Base-by-base conservation (phyloP, 2,888 invertebrate species). In the Steinernema scapterisci region DNA sequence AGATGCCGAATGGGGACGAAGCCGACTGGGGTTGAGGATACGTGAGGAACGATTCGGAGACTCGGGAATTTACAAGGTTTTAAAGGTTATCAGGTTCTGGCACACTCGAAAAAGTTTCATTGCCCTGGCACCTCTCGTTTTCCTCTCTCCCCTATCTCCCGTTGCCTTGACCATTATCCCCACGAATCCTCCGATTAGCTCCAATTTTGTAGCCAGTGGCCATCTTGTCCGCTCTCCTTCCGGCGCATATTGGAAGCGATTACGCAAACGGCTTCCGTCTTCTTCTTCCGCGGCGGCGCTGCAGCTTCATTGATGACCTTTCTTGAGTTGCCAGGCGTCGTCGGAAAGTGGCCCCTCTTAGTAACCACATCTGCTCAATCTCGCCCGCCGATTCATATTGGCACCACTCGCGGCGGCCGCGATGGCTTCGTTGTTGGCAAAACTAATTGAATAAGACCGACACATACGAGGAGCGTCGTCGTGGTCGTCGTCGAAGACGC, bases 351-450 rank as follows among this genome's bases (percentile, higher is more conserved):
- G 63, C 63, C 63, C 63, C 63, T 63, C 63, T 63, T 63, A 63
- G 63, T 31, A 63, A 63, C 63, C 63, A 38, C 63, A 63, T 63
- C 63, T 63, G 63, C 63, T 63, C 63, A 63, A 63, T 63, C 63
- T 31, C 63, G n/a, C n/a, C n/a, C n/a, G n/a, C n/a, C n/a, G 63
- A 63, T 9, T 27, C 63, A 63, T 63, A 63, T 63, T 63, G 63
- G 31, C 63, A 27, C 63, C 63, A 54, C 54, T 54, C 54, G 54
- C 54, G 23, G 11, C 19, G n/a, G 48, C 38, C 54, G 54, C 54
- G 23, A 16, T 13, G n/a, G 48, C 38, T 23, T 52, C 63, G 16
- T 63, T 25, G 63, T 63, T 3, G 63, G 31, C 63, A 23, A 19
- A 54, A 54, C 63, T 63, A 63, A 63, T 63, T 63, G 63, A 63